Percentiles rank a stretch among this genome's conserved stretches.
These are phyloP conservation scores for Serinus canaria DNA, from an alignment of 2,113 vertebrate species.

Conservation along the genomic window DNA sequence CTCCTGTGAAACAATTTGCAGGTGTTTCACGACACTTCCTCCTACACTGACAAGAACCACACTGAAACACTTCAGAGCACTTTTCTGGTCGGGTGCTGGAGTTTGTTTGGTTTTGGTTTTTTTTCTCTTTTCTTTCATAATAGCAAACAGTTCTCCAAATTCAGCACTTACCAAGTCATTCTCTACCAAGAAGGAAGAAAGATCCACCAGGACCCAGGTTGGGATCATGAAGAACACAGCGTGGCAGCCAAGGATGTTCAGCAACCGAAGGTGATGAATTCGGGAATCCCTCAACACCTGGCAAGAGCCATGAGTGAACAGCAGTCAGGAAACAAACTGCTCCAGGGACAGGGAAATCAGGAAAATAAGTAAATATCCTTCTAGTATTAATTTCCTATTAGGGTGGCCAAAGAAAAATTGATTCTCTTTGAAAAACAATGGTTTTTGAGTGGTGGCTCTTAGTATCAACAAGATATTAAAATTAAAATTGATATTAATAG, in stretches of 20 bases:
- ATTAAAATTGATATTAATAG: background rate
- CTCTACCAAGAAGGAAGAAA: slow-evolving; percentile 91
- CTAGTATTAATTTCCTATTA: fast-evolving
- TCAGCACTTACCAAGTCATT: slow-evolving; percentile 86
- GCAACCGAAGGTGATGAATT: slow-evolving; percentile 90
- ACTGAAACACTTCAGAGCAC: background rate
- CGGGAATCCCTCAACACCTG: slow-evolving; percentile 91
- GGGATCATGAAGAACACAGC: slow-evolving; percentile 97
- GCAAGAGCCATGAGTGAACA: background rate
- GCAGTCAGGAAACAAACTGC: background rate
- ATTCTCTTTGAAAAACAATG: background rate
- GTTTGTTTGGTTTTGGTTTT: background rate
- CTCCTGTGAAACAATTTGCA: background rate
- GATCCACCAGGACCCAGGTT: slow-evolving; percentile 94
- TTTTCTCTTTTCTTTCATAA: background rate
- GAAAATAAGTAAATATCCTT: background rate
- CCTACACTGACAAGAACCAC: background rate
- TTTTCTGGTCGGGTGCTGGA: background rate
- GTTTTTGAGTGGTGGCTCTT: background rate
- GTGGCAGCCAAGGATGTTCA: slow-evolving; percentile 93
- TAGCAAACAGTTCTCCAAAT: fast-evolving
- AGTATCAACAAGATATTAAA: background rate
- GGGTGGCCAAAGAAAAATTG: background rate
- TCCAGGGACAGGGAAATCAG: background rate
- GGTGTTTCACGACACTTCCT: slow-evolving; percentile 21